These are phyloP conservation scores for Oreochromis niloticus DNA, from an alignment of 2,113 vertebrate species.

Conservation along the genomic window DNA sequence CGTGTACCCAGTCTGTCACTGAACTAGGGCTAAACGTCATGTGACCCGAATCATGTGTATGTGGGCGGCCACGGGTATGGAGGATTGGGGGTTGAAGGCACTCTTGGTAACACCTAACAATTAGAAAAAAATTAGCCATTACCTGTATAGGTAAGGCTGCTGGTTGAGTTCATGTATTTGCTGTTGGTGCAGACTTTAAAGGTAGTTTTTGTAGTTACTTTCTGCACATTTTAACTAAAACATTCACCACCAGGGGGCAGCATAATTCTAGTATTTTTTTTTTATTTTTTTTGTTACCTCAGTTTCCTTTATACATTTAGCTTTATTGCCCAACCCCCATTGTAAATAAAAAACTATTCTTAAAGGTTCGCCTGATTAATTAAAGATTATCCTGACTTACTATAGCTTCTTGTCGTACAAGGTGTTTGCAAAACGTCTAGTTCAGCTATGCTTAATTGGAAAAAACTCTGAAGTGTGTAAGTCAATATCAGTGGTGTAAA, in stretches of 20 bases:
- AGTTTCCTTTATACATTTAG: background rate
- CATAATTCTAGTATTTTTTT: background rate
- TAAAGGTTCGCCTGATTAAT: background rate
- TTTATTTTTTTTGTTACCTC: background rate
- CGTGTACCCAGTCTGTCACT: slow-evolving; percentile 17
- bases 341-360: background rate
- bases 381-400: background rate
- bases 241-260: background rate
- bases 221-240: background rate
- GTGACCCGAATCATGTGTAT: slow-evolving; percentile 52
- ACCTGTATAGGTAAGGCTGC: background rate
- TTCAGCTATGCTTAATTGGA: background rate
- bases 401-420: background rate
- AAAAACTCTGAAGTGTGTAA: background rate
- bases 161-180: background rate
- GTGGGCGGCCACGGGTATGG: background rate
- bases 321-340: background rate
- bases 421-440: background rate
- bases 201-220: background rate
- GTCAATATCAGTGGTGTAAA: background rate
- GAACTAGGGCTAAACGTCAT: slow-evolving; percentile 43
- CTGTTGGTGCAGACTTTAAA: background rate
- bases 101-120: background rate
- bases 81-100: background rate
- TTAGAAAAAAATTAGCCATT: background rate